Conservation (phyloP, 2,888 invertebrate species). For the Acanthosepion lycidas region DNA sequence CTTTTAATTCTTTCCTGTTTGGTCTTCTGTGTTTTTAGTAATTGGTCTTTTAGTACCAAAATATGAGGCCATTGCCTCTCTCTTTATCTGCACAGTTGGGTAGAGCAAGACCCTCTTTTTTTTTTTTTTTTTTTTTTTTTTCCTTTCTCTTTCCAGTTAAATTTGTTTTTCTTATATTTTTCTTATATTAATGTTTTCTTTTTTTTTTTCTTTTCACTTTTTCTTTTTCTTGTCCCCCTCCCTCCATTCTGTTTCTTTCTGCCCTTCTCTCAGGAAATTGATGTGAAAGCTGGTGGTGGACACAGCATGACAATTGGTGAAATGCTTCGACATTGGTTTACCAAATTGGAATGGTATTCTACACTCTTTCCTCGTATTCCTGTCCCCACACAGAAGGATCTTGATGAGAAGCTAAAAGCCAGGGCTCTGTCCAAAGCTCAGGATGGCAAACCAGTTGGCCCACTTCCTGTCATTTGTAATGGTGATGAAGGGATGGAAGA, state of each 20-base stretch:
- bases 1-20: neutral
- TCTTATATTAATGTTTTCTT: neutral
- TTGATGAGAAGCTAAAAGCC: conserved; percentile 82
- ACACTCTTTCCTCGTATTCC: conserved; percentile 99
- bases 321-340: conserved; percentile 91
- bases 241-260: conserved; percentile 24
- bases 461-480: neutral
- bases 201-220: neutral
- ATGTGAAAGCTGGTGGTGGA: conserved; percentile 98
- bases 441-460: neutral
- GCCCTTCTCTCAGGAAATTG: conserved; percentile 83
- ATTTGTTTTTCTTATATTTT: neutral
- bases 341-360: conserved; percentile 98
- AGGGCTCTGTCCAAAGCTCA: conserved; percentile 38
- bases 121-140: neutral
- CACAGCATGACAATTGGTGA: conserved; percentile 93
- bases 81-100: conserved; percentile 56
- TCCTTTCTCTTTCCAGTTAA: neutral
- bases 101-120: conserved; percentile 62
- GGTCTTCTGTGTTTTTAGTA: neutral
- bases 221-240: conserved; percentile 3
- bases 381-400: conserved; percentile 93
- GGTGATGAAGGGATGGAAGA: neutral
- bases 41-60: conserved; percentile 8
- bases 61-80: conserved; percentile 39